Evolutionary conservation across 2,797 vertebrate genomes (phyloP), one percentile per base, ranked within the genome.

Genomic region (Acestrorhynchus altus): DNA sequence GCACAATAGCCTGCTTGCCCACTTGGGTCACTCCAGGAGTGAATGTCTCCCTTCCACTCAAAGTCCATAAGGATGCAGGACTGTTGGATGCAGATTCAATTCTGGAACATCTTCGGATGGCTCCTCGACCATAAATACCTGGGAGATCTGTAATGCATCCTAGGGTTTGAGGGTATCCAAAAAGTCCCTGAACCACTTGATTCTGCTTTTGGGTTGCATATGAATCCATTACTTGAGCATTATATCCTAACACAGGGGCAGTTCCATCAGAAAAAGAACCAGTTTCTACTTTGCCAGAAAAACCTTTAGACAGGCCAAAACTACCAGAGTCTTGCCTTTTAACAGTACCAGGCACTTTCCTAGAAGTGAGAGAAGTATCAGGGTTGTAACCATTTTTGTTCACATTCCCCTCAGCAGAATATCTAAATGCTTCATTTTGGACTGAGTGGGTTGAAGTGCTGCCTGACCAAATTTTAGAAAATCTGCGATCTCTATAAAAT

Each of bases 301-400:
- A 26, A 52, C 42, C 18, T 12, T 67, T 74, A 64, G 26, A 26
- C 3, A 28, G 49, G 1, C 66, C 44, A 54, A 18, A 28, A 16
- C 11, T 56, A 24, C 44, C 49, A 46, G 52, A 77, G 44, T 11
- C 68, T 71, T 47, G 61, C 22, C 9, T 24, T 6, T 80, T 61
- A 39, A 10, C 10, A 6, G 10, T 56, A 54, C 26, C 26, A 0
- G 64, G 28, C 26, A 8, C 35, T 52, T 16, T 20, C 46, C 1
- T 49, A 28, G 2, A 28, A 28, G 44, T 22, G 5, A 31, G 31
- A 16, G 39, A 6, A 35, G 31, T 2, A 6, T 35, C 20, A 13
- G 18, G n/a, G 7, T 2, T 42, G n/a, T 7, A 39, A 11, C 44
- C 10, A 42, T 16, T 49, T 31, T 40, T 73, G 20, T 35, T 26